These are phyloP conservation scores for Pseudomyrmex dendroicus DNA, from an alignment of 1,140 invertebrate species.

Conservation along the genomic window DNA sequence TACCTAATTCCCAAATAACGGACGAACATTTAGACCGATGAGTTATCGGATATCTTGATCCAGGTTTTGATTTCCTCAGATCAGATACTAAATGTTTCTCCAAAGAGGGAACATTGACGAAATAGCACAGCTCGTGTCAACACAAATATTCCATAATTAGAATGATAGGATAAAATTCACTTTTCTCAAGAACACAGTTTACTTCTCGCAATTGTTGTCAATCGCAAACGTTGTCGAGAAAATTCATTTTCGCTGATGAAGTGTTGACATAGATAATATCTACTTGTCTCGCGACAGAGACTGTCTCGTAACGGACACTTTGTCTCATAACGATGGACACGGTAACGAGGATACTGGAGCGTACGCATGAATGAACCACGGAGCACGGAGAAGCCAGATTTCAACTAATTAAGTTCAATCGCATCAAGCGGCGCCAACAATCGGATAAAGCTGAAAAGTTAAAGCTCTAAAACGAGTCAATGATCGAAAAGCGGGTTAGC, in stretches of 20 bases:
- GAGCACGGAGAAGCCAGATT: neutral
- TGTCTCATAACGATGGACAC: neutral
- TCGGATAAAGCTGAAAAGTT: conserved; percentile 29
- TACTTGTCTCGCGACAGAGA: neutral
- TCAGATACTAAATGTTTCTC: neutral
- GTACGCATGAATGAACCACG: conserved; percentile 4
- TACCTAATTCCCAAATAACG: neutral
- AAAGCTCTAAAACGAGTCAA: neutral
- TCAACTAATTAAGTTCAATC: conserved; percentile 40
- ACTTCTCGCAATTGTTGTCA: neutral
- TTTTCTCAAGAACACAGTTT: neutral
- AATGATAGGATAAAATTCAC: neutral
- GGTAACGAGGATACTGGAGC: neutral
- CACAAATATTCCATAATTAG: neutral
- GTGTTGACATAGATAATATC: conserved; percentile 7
- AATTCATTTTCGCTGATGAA: neutral
- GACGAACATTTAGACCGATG: neutral
- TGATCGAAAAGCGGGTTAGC: conserved; percentile 20
- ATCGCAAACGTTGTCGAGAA: neutral
- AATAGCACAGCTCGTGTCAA: too few relatives aligned
- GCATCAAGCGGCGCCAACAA: conserved; percentile 14
- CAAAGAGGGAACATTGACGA: neutral
- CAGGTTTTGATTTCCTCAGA: neutral
- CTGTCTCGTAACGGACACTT: neutral
- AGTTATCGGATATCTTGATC: neutral